phyloP scores from a whole-genome alignment of 2,888 invertebrate genomes.

The Ichneumon xanthorius region DNA sequence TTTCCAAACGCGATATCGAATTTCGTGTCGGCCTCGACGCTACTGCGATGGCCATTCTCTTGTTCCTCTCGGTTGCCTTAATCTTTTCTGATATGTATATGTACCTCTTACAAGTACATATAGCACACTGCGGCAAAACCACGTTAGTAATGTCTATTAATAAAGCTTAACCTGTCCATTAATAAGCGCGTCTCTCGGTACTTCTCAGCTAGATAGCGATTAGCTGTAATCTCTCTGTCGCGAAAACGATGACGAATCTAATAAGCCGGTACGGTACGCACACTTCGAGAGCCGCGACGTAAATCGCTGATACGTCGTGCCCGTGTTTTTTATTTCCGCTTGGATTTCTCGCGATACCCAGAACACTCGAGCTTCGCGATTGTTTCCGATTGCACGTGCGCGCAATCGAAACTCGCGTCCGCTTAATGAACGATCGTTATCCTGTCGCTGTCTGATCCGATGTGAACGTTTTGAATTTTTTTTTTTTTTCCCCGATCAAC shows the following conservation, averaged over 20 bases:
- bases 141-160: slow-evolving; percentile 41
- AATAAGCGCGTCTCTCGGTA: slow-evolving; percentile 40
- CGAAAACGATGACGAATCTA: slow-evolving; percentile 41
- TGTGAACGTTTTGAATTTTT: not conserved
- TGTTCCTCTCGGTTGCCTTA: slow-evolving; percentile 30
- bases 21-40: slow-evolving; percentile 5
- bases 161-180: slow-evolving; percentile 33
- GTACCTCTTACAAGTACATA: not conserved
- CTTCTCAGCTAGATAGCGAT: slow-evolving; percentile 35
- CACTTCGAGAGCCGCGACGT: not conserved
- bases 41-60: not conserved
- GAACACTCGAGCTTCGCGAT: slow-evolving; percentile 7
- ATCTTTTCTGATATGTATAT: slow-evolving; percentile 22
- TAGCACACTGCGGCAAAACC: not conserved
- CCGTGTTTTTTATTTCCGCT: slow-evolving; percentile 1
- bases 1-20: slow-evolving; percentile 33
- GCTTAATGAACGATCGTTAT: slow-evolving; percentile 28
- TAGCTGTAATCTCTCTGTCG: slow-evolving; percentile 38
- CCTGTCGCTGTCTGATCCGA: not conserved
- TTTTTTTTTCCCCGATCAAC: not conserved
- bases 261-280: not conserved
- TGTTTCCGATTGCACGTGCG: not conserved
- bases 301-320: slow-evolving; percentile 13
- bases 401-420: not conserved
- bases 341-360: not conserved